Percentiles rank a stretch among this genome's conserved stretches.
Evolutionary conservation across 1,140 invertebrate species (phyloP).

Genomic region (Pentalonia nigronervosa): DNA sequence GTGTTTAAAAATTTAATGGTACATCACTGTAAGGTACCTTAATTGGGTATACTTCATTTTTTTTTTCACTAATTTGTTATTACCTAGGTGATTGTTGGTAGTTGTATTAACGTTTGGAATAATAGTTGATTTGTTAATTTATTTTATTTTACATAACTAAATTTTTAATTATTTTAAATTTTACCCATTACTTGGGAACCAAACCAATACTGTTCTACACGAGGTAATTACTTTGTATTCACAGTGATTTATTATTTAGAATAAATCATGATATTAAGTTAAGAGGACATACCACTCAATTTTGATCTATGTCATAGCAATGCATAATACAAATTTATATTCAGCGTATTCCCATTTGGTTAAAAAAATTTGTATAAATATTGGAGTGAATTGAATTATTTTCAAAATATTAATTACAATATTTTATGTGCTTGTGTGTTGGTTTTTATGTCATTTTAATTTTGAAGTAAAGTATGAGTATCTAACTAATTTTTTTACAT

Average conservation of each 20-base stretch:
- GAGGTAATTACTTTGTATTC: neutral
- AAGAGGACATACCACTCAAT: too few relatives aligned
- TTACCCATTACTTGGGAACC: neutral
- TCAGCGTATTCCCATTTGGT: neutral
- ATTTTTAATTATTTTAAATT: neutral
- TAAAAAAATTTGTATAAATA: neutral
- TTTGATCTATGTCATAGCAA: too few relatives aligned
- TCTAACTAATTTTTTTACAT: too few relatives aligned
- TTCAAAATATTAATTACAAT: too few relatives aligned
- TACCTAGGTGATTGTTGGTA: neutral
- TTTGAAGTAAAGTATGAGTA: too few relatives aligned
- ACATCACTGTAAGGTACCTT: neutral
- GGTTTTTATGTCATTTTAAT: too few relatives aligned
- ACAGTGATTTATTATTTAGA: neutral
- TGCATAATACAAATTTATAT: too few relatives aligned
- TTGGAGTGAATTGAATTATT: neutral
- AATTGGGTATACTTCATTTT: neutral
- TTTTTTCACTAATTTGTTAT: neutral
- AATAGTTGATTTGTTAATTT: neutral
- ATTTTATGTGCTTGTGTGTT: too few relatives aligned
- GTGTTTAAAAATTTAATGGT: neutral
- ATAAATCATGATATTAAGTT: too few relatives aligned
- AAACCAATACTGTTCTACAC: neutral
- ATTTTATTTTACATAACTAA: neutral
- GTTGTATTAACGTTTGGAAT: neutral